These are phyloP conservation scores for Hyperopisus bebe DNA, from an alignment of 2,113 vertebrate genomes.

Conservation along the genomic window DNA sequence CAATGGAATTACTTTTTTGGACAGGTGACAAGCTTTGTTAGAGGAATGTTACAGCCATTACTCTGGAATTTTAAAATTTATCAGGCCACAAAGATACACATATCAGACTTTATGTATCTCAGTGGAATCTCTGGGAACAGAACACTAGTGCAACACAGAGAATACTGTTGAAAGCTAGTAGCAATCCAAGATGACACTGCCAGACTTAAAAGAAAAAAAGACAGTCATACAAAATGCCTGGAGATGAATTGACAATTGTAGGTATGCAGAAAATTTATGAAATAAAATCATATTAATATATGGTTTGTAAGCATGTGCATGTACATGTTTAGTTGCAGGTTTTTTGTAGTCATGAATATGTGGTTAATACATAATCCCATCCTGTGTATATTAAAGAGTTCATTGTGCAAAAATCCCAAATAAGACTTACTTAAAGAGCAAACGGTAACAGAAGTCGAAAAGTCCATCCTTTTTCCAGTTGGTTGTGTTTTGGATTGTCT, in stretches of 20 bases:
- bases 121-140: not conserved
- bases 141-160: not conserved
- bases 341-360: not conserved
- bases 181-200: not conserved
- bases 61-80: not conserved
- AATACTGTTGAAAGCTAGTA: not conserved
- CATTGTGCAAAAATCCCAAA: not conserved
- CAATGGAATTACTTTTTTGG: not conserved
- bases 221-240: not conserved
- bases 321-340: not conserved
- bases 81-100: not conserved
- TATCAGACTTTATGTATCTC: not conserved
- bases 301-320: not conserved
- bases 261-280: not conserved
- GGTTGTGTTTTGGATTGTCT: not conserved
- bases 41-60: not conserved
- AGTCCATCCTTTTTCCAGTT: slow-evolving; percentile 67
- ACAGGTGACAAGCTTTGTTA: not conserved
- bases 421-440: slow-evolving; percentile 68
- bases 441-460: slow-evolving; percentile 66
- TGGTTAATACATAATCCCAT: not conserved
- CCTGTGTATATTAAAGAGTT: not conserved
- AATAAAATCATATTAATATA: not conserved
- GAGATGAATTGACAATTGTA: not conserved
- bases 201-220: not conserved